Evolutionary conservation across 2,113 vertebrate species (phyloP), one percentile per base, ranked within the genome.

Genomic region (Sphaerodactylus townsendi): DNA sequence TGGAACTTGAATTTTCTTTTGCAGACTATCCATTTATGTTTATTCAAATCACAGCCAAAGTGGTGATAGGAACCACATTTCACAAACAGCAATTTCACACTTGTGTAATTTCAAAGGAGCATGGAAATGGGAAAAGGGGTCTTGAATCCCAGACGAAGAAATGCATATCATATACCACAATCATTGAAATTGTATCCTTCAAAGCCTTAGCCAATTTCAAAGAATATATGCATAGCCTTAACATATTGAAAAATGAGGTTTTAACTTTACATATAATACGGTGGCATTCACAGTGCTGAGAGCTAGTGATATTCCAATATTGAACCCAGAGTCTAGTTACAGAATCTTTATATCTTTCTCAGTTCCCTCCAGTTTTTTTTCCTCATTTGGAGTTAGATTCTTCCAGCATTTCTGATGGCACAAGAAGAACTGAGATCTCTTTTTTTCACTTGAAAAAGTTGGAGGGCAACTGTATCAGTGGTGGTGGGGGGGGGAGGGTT

Each of bases 51-150:
- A 73, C 53, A 82, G 37, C 37, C 80, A 44, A 82, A 73, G 53
- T 23, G 37, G 39, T 82, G 80, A 64, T 46, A 46, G 80, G 70
- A 73, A 73, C 80, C 59, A 64, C 59, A 62, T 44, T 73, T 82
- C 69, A 82, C 70, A 82, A 46, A 64, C 80, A 62, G 53, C 69
- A 82, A 82, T 82, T 82, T 82, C 70, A 82, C 53, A 73, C 70
- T 39, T 56, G 72, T 82, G 69, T 64, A 82, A 82, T 82, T 82
- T 73, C 69, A 82, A 82, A 82, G 80, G 30, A 62, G 8, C 80
- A 62, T 82, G 53, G 69, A 62, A 73, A 73, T 73, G 5, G 37
- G 17, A 25, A 11, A 25, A 4, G 14, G n/a, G 39, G 30, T 10
- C 11, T 62, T 81, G 46, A 70, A 53, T 81, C 25, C 14, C 66